Conservation (phyloP, 2,888 invertebrate genomes). For the Oscheius onirici region DNA sequence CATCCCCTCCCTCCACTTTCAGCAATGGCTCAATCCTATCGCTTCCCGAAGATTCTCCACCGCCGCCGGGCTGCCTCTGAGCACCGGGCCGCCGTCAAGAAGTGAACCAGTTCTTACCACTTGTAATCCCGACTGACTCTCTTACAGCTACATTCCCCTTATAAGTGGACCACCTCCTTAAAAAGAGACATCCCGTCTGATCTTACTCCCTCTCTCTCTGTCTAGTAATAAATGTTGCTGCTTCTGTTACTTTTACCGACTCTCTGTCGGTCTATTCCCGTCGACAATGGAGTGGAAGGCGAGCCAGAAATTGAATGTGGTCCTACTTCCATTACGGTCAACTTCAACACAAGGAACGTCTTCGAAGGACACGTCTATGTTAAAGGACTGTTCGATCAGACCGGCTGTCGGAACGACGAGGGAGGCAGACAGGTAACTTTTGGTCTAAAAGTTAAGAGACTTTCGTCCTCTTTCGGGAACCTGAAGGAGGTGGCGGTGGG, state of each 20-base stretch:
- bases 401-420: constrained; percentile 50
- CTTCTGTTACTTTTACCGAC: neutral
- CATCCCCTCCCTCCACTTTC: neutral
- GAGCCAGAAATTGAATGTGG: constrained; percentile 70
- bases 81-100: constrained; percentile 1
- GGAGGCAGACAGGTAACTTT: constrained; percentile 50
- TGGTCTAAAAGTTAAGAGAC: neutral
- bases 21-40: constrained; percentile 18
- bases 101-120: constrained; percentile 10
- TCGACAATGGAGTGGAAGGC: constrained; percentile 65
- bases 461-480: too few relatives aligned
- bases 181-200: neutral
- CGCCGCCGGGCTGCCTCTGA: constrained; percentile 43
- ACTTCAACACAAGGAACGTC: constrained; percentile 60
- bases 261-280: constrained; percentile 47
- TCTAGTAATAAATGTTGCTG: neutral
- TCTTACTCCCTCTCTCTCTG: neutral
- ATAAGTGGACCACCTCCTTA: constrained; percentile 13
- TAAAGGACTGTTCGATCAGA: constrained; percentile 62
- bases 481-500: too few relatives aligned
- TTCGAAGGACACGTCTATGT: constrained; percentile 63
- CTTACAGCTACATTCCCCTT: constrained; percentile 1
- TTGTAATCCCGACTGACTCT: constrained; percentile 10
- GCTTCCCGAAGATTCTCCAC: constrained; percentile 43
- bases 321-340: constrained; percentile 67